Evolutionary conservation across 2,797 vertebrate genomes (phyloP), one percentile per base, ranked within the genome.

Genomic region (Dendrocincla fuliginosa): DNA sequence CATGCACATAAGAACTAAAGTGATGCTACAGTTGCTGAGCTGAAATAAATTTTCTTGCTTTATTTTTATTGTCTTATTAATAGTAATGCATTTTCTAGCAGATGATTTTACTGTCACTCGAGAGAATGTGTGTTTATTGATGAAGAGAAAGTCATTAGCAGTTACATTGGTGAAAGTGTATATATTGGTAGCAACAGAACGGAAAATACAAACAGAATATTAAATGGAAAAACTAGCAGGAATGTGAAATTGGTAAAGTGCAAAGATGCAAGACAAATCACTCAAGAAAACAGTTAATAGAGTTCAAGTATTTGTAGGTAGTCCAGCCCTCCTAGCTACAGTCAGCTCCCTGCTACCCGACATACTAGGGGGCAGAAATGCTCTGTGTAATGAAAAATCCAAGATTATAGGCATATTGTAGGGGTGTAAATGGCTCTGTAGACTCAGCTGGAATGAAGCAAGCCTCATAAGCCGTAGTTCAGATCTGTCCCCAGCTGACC

Each of bases 161-260:
- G 71, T 55, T 89, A 57, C 63, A 37, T 42, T 84, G 79, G 71
- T 53, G 84, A 77, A 95, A 75, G 70, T 96, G 44, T 20, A 35
- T 79, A 32, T 73, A 75, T 81, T 74, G 63, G 69, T 79, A 91
- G 52, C 25, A 89, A 28, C 30, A 82, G 73, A 93, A 95, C 60
- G 53, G 63, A 93, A 95, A 93, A 95, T 71, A 93, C 84, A 96
- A 95, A 89, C 39, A 90, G 73, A 95, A 89, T 93, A 92, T 89
- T 95, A 92, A 96, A 95, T 39, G n/a, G 60, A 81, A 77, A 63
- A 86, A 30, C 47, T 77, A 73, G 12, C 41, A 89, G 67, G 71
- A 88, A 80, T 37, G 57, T 12, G 8, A 56, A 87, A 84, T 75
- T 84, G 84, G 80, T 68, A 65, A 92, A 79, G 55, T 59, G 73